phyloP scores from a whole-genome alignment of 2,888 invertebrate genomes.

The Chrysolina americana region DNA sequence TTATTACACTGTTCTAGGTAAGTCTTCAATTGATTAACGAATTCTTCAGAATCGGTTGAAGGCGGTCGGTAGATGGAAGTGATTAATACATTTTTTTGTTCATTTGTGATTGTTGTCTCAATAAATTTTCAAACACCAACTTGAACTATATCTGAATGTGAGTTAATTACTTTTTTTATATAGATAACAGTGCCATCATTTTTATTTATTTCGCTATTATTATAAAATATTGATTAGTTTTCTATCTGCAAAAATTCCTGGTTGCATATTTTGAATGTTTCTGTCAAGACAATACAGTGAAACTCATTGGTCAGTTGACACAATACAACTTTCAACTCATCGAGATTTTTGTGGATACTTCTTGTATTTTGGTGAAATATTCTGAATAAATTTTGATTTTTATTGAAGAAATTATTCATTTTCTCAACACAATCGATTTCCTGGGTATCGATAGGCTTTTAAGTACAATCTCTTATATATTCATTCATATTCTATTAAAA shows the following conservation, averaged over 20 bases:
- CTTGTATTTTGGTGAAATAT: constrained; percentile 17
- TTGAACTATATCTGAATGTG: constrained; percentile 2
- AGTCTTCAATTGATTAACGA: neutral
- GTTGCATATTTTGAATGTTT: constrained; percentile 17
- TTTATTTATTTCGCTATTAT: constrained; percentile 21
- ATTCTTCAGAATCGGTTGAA: constrained; percentile 19
- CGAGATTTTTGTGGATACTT: constrained; percentile 16
- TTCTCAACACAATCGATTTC: constrained; percentile 7
- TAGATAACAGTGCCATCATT: constrained; percentile 28
- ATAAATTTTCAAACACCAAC: constrained; percentile 17
- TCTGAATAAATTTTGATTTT: constrained; percentile 10
- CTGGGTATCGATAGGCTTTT: constrained; percentile 7
- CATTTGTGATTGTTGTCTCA: neutral
- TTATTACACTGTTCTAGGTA: constrained; percentile 17
- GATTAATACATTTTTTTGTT: constrained; percentile 8
- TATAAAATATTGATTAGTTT: constrained; percentile 22
- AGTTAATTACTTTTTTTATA: constrained; percentile 14
- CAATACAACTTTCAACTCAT: constrained; percentile 23
- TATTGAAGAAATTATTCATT: constrained; percentile 15
- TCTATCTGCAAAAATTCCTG: neutral
- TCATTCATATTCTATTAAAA: constrained; percentile 7
- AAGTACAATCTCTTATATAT: constrained; percentile 19
- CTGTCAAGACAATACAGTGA: constrained; percentile 27
- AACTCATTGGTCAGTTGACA: constrained; percentile 17
- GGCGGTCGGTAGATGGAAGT: constrained; percentile 25